Percentiles rank a stretch among this genome's conserved stretches.
Conservation (phyloP, 2,797 vertebrate species). For the Rhadinocentrus ornatus region DNA sequence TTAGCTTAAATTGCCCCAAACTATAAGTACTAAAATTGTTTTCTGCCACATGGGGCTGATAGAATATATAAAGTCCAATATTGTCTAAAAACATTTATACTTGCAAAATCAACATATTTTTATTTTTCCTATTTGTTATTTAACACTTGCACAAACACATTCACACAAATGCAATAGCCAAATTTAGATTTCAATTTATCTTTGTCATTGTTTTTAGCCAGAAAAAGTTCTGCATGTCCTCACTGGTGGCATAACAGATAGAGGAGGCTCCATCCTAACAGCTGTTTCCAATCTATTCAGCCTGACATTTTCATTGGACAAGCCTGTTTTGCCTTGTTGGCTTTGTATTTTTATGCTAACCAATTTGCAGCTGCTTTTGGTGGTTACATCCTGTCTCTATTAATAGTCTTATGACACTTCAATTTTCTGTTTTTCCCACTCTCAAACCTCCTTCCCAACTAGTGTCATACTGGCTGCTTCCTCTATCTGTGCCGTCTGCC, state of each 20-base stretch:
- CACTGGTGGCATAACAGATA: constrained; percentile 15
- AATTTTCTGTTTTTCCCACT: constrained; percentile 35
- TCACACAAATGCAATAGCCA: constrained; percentile 6
- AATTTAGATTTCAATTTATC: constrained; percentile 39
- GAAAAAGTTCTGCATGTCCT: constrained; percentile 35
- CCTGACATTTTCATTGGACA: constrained; percentile 53
- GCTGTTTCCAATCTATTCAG: constrained; percentile 56
- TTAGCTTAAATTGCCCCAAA: constrained; percentile 53
- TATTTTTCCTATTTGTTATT: constrained; percentile 11
- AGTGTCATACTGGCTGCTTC: constrained; percentile 23
- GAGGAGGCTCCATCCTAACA: constrained; percentile 33
- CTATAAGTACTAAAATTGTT: constrained; percentile 53
- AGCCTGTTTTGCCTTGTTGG: constrained; percentile 46
- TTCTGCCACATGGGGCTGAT: constrained; percentile 49
- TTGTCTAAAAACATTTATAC: constrained; percentile 54
- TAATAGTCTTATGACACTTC: constrained; percentile 71
- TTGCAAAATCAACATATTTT: constrained; percentile 25
- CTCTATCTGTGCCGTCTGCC: constrained; percentile 36
- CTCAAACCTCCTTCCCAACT: constrained; percentile 8
- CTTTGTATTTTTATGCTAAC: constrained; percentile 49
- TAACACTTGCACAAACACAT: constrained; percentile 23
- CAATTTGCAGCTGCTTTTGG: constrained; percentile 58
- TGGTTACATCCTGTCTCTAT: constrained; percentile 59
- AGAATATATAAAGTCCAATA: constrained; percentile 32
- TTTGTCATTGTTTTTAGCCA: constrained; percentile 22